Base-by-base conservation (phyloP, 1,140 invertebrate species). In the Rhagoletis pomonella region DNA sequence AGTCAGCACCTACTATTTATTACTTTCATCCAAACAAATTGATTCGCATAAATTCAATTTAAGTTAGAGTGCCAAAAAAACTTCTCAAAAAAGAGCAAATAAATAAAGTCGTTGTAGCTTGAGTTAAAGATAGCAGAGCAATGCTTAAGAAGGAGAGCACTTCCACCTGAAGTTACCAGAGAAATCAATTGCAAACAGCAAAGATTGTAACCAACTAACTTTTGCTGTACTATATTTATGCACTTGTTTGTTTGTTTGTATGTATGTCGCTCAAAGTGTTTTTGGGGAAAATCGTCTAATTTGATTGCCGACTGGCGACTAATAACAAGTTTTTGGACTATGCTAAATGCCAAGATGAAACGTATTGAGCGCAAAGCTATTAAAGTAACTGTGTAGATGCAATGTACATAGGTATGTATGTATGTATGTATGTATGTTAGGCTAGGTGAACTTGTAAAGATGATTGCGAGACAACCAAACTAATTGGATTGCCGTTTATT, bases 401-500 rank as follows among this genome's bases (percentile, higher is more conserved):
- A 17, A 62, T 14, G 2, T 62, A 62, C 60, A 47, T 55, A 19
- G 50, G 47, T 55, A 81, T 19, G n/a, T 19, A 55, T 81, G 12
- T 55, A 77, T 62, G 60, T 62, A 14, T 62, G 12, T 14, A 62
- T 62, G 60, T 14, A 62, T 62, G 5, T 62, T 62, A 7, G 17
- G 17, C 9, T 62, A 14, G 60, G 12, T 81, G 3, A 2, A 17
- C 73, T 10, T 50, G 14, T 81, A 81, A 81, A 81, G 73, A 81
- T 81, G 47, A 81, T 81, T 81, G 73, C 73, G 47, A 81, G 47
- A 81, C 47, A 81, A 81, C 73, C 55, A 81, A 81, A 81, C 73
- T 81, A 81, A 81, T 81, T 81, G 73, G 73, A 81, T 81, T 81
- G 73, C 19, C 73, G 73, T 81, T 81, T 81, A 81, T 55, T 81